Evolutionary conservation across 2,113 vertebrate species (phyloP), one percentile per base, ranked within the genome.

Genomic region (Acanthochromis polyacanthus): DNA sequence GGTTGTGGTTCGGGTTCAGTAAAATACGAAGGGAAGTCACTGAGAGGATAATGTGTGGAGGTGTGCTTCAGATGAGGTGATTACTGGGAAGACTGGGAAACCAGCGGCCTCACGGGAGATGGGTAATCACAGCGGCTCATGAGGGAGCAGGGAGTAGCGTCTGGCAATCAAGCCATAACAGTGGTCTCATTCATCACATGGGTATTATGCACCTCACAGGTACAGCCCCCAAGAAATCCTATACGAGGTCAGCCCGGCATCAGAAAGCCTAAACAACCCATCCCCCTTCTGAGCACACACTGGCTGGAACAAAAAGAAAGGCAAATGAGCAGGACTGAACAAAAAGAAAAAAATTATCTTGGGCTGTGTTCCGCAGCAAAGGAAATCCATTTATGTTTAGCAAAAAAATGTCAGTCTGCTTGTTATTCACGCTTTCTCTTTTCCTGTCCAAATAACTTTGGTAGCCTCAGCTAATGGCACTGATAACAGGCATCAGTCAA

Each of bases 141-240:
- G 53, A 66, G 78, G 74, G 86, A 88, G 58, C 67, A 65, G 78
- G 60, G 82, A 87, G 71, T 58, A 88, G 81, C 16, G 82, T 87
- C 90, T 89, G 91, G 89, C 90, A 92, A 92, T 94, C 91, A 87
- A 58, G 80, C 82, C 86, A 86, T 88, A 90, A 92, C 92, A 94
- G 85, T 85, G 88, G 82, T 61, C 68, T 92, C 90, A 94, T 94
- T 94, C 93, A 94, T 92, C 90, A 92, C 89, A 88, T 78, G 84
- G 66, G 88, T 64, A 90, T 88, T 87, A 89, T 88, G 74, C 78
- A 15, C 74, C 87, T 71, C 68, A 58, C 91, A 92, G 92, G 89
- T 93, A 93, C 88, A 84, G 61, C 85, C 83, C 85, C 73, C 78
- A 75, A 83, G 87, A 92, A 91, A 94, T 85, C 64, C 83, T 88